These are phyloP conservation scores for Proterorhinus semilunaris DNA, from an alignment of 2,113 vertebrate genomes.

Conservation along the genomic window DNA sequence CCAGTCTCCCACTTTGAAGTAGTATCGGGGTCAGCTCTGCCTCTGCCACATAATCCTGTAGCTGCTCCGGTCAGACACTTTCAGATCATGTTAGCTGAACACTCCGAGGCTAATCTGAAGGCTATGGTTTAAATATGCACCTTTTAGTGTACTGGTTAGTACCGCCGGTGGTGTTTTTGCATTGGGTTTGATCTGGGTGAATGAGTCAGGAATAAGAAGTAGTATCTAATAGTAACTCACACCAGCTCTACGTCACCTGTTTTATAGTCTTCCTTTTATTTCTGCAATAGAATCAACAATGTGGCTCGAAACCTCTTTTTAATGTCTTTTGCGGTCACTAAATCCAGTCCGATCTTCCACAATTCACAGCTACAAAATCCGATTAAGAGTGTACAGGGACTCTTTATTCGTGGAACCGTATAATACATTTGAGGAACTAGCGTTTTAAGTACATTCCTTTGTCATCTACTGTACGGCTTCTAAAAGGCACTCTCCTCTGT, in stretches of 20 bases:
- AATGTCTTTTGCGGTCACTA: too few species aligned
- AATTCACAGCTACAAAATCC: not conserved
- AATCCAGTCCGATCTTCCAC: not conserved
- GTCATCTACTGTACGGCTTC: slow-evolving; percentile 35
- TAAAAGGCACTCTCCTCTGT: slow-evolving; percentile 3
- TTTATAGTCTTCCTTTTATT: too few species aligned
- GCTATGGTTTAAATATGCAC: slow-evolving; percentile 1
- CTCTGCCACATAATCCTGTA: slow-evolving; percentile 24
- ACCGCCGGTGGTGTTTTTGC: not conserved
- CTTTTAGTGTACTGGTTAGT: not conserved
- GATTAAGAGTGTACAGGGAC: not conserved
- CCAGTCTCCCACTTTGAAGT: slow-evolving; percentile 32
- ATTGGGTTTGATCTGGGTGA: too few species aligned
- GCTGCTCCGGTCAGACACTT: slow-evolving; percentile 15
- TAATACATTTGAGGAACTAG: not conserved
- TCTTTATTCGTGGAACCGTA: not conserved
- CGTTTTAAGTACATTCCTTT: slow-evolving; percentile 11
- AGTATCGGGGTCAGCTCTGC: slow-evolving; percentile 35
- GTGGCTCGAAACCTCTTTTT: too few species aligned
- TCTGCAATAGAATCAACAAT: too few species aligned
- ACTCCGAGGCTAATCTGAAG: slow-evolving; percentile 3
- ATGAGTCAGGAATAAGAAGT: too few species aligned
- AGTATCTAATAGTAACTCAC: too few species aligned
- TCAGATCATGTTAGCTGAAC: slow-evolving; percentile 2
- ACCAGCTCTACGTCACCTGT: too few species aligned